These are phyloP conservation scores for Mus caroli DNA, from an alignment of 2,797 vertebrate genomes.

Conservation along the genomic window DNA sequence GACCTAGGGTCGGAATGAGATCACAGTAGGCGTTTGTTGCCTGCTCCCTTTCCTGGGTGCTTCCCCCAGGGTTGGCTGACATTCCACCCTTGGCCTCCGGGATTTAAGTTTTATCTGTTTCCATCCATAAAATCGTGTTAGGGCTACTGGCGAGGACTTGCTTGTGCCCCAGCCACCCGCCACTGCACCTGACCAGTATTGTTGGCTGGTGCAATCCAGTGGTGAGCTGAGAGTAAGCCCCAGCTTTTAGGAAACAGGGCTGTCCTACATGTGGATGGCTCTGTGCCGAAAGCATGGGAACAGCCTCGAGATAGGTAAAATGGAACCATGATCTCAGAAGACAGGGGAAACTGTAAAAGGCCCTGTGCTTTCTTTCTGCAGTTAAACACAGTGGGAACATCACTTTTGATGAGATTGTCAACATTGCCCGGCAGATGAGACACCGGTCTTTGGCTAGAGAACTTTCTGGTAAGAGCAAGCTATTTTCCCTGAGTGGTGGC, in stretches of 20 bases:
- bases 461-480: slow-evolving; percentile 93
- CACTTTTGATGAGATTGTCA: slow-evolving; percentile 94
- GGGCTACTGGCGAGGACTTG: no score
- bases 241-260: slow-evolving; percentile 90
- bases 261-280: slow-evolving; percentile 84
- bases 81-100: background rate
- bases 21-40: background rate
- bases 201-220: slow-evolving; percentile 90
- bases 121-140: background rate
- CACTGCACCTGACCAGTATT: slow-evolving; percentile 87
- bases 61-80: background rate
- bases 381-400: slow-evolving; percentile 97
- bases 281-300: slow-evolving; percentile 92
- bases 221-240: slow-evolving; percentile 90
- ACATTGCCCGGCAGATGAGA: slow-evolving; percentile 95
- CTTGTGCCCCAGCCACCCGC: slow-evolving; percentile 87
- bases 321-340: fast-evolving
- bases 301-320: slow-evolving; percentile 43
- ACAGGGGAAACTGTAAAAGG: background rate
- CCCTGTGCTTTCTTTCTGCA: slow-evolving; percentile 72
- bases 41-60: fast-evolving
- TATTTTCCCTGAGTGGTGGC: background rate
- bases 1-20: background rate
- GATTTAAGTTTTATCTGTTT: background rate
- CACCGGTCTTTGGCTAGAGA: slow-evolving; percentile 96